These are phyloP conservation scores for Hoplostethus mediterraneus DNA, from an alignment of 2,797 vertebrate genomes.

Conservation along the genomic window DNA sequence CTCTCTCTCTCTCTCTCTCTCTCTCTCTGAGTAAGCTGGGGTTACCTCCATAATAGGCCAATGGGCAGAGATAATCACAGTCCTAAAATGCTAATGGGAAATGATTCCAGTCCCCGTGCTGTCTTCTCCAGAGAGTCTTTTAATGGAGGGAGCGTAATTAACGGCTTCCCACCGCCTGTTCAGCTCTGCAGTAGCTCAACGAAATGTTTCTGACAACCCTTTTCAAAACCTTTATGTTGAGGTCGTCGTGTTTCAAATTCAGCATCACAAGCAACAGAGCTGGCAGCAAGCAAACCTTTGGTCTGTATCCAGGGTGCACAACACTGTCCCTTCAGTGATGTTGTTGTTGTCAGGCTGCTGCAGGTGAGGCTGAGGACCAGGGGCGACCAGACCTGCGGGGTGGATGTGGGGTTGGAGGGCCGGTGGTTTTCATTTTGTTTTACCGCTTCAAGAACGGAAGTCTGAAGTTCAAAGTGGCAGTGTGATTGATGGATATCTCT, in stretches of 20 bases:
- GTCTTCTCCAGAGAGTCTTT: conserved; percentile 54
- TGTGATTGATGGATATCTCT: background rate
- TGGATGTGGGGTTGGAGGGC: background rate
- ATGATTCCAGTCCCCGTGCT: conserved; percentile 41
- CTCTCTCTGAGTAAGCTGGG: background rate
- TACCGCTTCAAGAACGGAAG: background rate
- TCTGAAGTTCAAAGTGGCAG: background rate
- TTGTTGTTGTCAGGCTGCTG: background rate
- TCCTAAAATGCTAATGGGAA: conserved; percentile 53
- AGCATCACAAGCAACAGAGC: background rate
- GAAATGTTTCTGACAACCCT: conserved; percentile 16
- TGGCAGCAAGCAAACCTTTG: too few relatives aligned
- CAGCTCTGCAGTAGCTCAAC: conserved; percentile 19
- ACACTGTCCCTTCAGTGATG: background rate
- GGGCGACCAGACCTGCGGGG: background rate
- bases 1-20: too few relatives aligned
- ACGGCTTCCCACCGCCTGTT: conserved; percentile 31
- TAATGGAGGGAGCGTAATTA: conserved; percentile 73
- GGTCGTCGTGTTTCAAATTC: too few relatives aligned
- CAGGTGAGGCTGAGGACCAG: background rate
- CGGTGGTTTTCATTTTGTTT: too few relatives aligned
- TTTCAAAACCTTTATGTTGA: conserved; percentile 13
- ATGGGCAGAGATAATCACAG: conserved; percentile 61
- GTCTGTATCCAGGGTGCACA: background rate
- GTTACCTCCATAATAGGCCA: conserved; percentile 47